Evolutionary conservation across 2,888 invertebrate genomes (phyloP), one percentile per base, ranked within the genome.

Genomic region (Drosophila macrothrix): DNA sequence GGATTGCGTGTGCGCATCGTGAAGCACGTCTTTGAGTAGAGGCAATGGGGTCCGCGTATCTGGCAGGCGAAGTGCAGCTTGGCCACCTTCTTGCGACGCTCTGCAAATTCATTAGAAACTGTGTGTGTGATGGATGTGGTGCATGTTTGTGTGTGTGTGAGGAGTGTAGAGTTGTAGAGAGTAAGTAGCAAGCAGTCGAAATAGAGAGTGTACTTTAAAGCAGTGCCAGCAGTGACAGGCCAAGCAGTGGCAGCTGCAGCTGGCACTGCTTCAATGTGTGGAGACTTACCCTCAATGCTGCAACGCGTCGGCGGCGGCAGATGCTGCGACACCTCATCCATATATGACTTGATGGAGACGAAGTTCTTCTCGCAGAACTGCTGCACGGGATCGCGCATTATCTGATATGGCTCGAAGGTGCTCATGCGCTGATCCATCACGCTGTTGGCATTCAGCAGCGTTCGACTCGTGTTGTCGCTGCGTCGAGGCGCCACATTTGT

Each of bases 291-390:
- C 95, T 98, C 98, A 79, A 98, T 98, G 49, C 97, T 98, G 92
- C 98, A 98, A 92, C 98, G 97, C 6, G 97, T 97, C 0, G 99
- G 98, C 50, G 98, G 96, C 19, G 98, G 98, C 90, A 98, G 94
- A 89, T 96, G 94, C 73, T 97, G 94, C 35, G 96, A 96, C 7
- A 98, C 95, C 91, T 97, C 97, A 84, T 97, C 96, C 96, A 99
- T 98, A 91, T 97, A 99, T 28, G 95, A 95, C 92, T 97, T 97
- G 67, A 99, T 98, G 92, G 98, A 98, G 82, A 97, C 96, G 78
- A 98, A 94, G 92, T 99, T 98, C 93, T 99, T 98, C 93, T 98
- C 98, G 93, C 98, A 98, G 93, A 99, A 99, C 93, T 98, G 98
- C 91, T 98, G 98, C 49, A 99, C 97, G 0, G 97, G 97, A 92